Percentiles rank a stretch among this genome's conserved stretches.
These are phyloP conservation scores for Operophtera brumata DNA, from an alignment of 2,888 invertebrate species.

Conservation along the genomic window DNA sequence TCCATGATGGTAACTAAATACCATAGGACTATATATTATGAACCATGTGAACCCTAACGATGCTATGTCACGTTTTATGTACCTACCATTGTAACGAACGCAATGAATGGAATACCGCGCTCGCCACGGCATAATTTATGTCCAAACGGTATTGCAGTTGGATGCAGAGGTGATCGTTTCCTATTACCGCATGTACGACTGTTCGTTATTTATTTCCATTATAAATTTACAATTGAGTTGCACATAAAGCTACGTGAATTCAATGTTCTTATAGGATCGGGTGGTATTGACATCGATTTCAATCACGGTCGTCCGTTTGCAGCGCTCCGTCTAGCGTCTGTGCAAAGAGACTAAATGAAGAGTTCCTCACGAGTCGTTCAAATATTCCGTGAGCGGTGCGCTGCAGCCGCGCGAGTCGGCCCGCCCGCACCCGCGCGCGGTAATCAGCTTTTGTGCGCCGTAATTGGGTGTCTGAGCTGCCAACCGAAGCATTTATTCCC, in stretches of 20 bases:
- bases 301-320: slow-evolving; percentile 51
- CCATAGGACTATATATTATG: slow-evolving; percentile 4
- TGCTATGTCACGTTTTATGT: slow-evolving; percentile 16
- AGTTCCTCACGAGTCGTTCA: slow-evolving; percentile 67
- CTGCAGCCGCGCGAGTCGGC: slow-evolving; percentile 37
- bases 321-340: slow-evolving; percentile 46
- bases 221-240: slow-evolving; percentile 9
- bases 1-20: too few species aligned
- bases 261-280: slow-evolving; percentile 5
- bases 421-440: slow-evolving; percentile 66
- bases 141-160: slow-evolving; percentile 8
- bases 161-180: slow-evolving; percentile 21
- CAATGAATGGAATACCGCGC: slow-evolving; percentile 14
- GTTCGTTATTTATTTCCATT: slow-evolving; percentile 14
- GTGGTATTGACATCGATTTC: slow-evolving; percentile 49
- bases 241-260: slow-evolving; percentile 6
- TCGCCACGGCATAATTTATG: slow-evolving; percentile 21
- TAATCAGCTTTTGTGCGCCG: slow-evolving; percentile 80
- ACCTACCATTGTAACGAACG: slow-evolving; percentile 3
- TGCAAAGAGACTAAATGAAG: slow-evolving; percentile 67
- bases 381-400: slow-evolving; percentile 62
- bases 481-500: slow-evolving; percentile 79
- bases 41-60: slow-evolving; percentile 14
- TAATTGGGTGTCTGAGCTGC: slow-evolving; percentile 81
- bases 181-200: slow-evolving; percentile 9